Evolutionary conservation across 2,888 invertebrate species (phyloP).

Genomic region (Clitarchus hookeri): DNA sequence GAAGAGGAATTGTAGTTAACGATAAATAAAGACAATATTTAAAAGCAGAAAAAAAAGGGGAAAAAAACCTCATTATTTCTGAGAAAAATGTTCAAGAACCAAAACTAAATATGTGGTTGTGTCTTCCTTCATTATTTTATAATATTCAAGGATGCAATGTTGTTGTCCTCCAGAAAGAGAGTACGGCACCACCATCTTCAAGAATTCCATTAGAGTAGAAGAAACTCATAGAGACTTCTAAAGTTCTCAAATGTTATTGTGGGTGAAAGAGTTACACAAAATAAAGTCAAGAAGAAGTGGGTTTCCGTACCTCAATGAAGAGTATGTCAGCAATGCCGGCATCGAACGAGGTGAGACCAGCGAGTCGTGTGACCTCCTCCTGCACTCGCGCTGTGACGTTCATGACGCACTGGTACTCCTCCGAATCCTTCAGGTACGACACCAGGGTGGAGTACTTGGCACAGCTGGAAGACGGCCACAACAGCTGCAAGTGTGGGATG

Average conservation of each 20-base stretch:
- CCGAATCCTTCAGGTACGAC: background rate
- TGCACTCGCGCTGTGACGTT: background rate
- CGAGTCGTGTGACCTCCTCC: background rate
- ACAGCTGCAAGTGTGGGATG: background rate
- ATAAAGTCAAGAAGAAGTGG: background rate
- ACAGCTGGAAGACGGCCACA: background rate
- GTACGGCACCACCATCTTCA: no score
- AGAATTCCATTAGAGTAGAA: no score
- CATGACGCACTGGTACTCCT: constrained; percentile 20
- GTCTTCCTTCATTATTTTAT: no score
- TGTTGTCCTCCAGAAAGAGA: no score
- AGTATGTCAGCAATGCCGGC: background rate
- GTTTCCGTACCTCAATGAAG: background rate
- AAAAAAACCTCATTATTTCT: no score
- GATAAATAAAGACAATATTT: no score
- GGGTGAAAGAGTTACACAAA: background rate
- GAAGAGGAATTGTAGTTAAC: no score
- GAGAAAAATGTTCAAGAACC: no score
- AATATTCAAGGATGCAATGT: no score
- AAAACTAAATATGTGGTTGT: no score
- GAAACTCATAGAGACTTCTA: no score
- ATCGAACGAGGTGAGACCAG: background rate
- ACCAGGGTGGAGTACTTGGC: background rate
- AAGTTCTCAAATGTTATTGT: background rate
- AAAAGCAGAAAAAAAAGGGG: no score